Conservation (phyloP, 1,140 invertebrate species). For the Anastatus disparis region DNA sequence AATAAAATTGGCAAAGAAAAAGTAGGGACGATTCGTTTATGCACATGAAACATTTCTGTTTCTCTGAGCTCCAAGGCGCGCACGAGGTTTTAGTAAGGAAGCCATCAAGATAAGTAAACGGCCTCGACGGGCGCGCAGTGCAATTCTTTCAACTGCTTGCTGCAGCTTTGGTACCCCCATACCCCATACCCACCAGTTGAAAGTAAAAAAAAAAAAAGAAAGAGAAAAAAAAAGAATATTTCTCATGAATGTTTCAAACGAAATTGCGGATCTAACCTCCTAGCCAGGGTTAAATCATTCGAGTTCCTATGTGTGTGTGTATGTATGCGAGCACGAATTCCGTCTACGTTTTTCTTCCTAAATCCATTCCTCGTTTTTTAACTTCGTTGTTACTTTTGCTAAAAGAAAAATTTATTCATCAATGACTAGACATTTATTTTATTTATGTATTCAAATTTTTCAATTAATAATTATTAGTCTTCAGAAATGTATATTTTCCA, state of each 20-base stretch:
- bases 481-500: too few species aligned
- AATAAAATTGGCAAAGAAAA: conserved; percentile 25
- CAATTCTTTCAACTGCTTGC: conserved; percentile 60
- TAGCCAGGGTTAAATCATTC: conserved; percentile 61
- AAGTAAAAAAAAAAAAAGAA: neutral
- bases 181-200: neutral
- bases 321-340: too few species aligned
- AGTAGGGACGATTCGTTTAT: conserved; percentile 52
- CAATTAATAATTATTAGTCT: too few species aligned
- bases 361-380: conserved; percentile 12
- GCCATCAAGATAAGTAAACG: conserved; percentile 58
- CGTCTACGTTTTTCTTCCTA: conserved; percentile 30
- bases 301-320: too few species aligned
- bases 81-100: conserved; percentile 41
- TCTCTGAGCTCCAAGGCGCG: too few species aligned
- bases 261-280: conserved; percentile 64
- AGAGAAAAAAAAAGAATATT: conserved; percentile 53
- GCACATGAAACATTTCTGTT: conserved; percentile 52
- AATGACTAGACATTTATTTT: neutral
- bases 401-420: conserved; percentile 25
- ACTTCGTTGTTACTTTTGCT: too few species aligned
- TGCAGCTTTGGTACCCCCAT: conserved; percentile 46
- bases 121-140: conserved; percentile 54
- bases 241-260: conserved; percentile 65
- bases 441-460: neutral